Evolutionary conservation across 2,797 vertebrate species (phyloP), one percentile per base, ranked within the genome.

Genomic region (Channa striata): DNA sequence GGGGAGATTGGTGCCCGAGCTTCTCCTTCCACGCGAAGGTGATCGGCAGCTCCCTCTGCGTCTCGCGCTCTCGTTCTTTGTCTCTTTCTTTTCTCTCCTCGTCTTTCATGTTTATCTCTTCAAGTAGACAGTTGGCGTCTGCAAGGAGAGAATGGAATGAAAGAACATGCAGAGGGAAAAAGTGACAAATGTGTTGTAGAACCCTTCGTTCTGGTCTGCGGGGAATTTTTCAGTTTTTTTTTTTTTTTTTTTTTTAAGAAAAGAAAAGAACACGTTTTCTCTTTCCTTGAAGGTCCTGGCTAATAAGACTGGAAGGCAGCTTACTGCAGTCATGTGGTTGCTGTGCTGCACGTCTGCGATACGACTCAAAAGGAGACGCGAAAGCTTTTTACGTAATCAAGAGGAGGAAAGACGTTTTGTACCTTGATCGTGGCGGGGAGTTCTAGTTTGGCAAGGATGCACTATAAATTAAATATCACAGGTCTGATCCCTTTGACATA

Each of bases 81-180:
- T 37, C 44, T 34, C 30, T 49, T 40, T 33, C 47, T 1, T 30
- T 6, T 36, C 50, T 54, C n/a, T 53, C n/a, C n/a, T n/a, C n/a
- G 44, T 39, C 37, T 81, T 87, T 72, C 63, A 78, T 84, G 65
- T 87, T 80, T 76, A 81, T 86, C 76, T 73, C 73, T 74, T 86
- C 68, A 68, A 62, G 53, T 71, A 78, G 77, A 65, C 78, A 61
- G 60, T 59, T 25, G 66, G 21, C 2, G 2, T 47, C 66, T 68
- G 34, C 19, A 11, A 10, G 50, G 50, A 63, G 59, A 74, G 36
- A 78, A 25, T 42, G 68, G 69, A 78, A 76, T 59, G 42, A 83
- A 70, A 57, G 48, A 48, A 53, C n/a, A 23, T 12, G 20, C 14
- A 11, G 43, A 37, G 8, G 47, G 17, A n/a, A 7, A 56, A 80